These are phyloP conservation scores for Ambastaia sidthimunki DNA, from an alignment of 2,797 vertebrate genomes.

Conservation along the genomic window DNA sequence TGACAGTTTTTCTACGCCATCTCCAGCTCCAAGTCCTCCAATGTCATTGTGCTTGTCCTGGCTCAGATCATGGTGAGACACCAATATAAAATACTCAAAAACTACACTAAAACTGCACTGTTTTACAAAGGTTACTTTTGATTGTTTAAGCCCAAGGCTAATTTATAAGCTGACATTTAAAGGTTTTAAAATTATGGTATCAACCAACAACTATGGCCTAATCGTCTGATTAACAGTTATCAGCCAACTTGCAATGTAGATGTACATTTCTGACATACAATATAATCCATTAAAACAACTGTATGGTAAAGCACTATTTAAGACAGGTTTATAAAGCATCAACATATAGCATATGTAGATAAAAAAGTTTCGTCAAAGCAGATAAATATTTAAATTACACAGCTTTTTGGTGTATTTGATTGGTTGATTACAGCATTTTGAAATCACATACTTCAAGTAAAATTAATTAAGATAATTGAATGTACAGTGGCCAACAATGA, in stretches of 20 bases:
- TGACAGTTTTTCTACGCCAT: constrained; percentile 96
- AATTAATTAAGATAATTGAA: too few species aligned
- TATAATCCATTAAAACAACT: neutral
- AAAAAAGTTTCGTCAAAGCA: neutral
- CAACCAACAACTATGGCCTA: neutral
- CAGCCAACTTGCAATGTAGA: neutral
- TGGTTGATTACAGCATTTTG: too few species aligned
- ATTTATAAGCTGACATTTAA: neutral
- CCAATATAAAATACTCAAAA: neutral
- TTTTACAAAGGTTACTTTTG: neutral
- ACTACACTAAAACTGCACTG: neutral
- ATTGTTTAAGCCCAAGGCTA: neutral
- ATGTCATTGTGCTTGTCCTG: constrained; percentile 95
- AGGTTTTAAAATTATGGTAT: neutral
- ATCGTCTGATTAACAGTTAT: too few species aligned
- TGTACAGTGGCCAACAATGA: neutral
- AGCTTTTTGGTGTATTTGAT: too few species aligned
- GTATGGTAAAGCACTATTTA: neutral
- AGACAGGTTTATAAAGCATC: neutral
- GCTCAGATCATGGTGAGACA: constrained; percentile 95
- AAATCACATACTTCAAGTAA: too few species aligned
- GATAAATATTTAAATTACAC: too few species aligned
- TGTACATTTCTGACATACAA: neutral
- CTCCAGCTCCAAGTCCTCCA: constrained; percentile 98
- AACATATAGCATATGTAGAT: too few species aligned